Evolutionary conservation across 1,140 invertebrate species (phyloP).

Genomic region (Ceratosolen fusciceps): DNA sequence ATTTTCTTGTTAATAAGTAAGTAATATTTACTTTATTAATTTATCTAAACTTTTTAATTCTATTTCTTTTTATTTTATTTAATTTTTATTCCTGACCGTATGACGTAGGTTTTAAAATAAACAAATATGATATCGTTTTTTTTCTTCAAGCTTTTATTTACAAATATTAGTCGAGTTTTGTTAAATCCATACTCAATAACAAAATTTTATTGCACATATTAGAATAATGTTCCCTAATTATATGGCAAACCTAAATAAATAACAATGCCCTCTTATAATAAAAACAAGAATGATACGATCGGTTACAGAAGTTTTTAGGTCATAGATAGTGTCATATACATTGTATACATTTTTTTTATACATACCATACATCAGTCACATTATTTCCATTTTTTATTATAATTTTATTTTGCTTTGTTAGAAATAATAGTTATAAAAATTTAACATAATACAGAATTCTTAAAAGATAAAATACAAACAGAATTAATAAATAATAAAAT

Average conservation of each 20-base stretch:
- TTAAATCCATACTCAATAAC: conserved; percentile 62
- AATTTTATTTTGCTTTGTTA: conserved; percentile 32
- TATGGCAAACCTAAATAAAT: conserved; percentile 56
- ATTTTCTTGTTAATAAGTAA: too few species aligned
- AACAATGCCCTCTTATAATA: conserved; percentile 58
- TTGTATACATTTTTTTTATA: conserved; percentile 48
- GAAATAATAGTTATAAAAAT: conserved; percentile 30
- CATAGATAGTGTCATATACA: conserved; percentile 42
- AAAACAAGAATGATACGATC: conserved; percentile 52
- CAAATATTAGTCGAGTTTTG: conserved; percentile 61
- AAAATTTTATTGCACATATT: conserved; percentile 64
- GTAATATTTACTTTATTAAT: too few species aligned
- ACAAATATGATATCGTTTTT: neutral
- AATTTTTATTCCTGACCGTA: too few species aligned
- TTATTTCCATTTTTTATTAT: conserved; percentile 45
- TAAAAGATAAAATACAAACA: conserved; percentile 26
- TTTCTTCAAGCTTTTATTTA: conserved; percentile 63
- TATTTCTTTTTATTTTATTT: too few species aligned
- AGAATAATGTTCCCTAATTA: conserved; percentile 60
- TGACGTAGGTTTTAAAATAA: neutral
- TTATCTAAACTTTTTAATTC: too few species aligned
- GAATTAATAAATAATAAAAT: conserved; percentile 29
- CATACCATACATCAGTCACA: conserved; percentile 55
- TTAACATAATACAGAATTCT: conserved; percentile 36
- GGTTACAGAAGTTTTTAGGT: conserved; percentile 41